These are phyloP conservation scores for Hipposideros larvatus DNA, from an alignment of 2,797 vertebrate species.

Conservation along the genomic window DNA sequence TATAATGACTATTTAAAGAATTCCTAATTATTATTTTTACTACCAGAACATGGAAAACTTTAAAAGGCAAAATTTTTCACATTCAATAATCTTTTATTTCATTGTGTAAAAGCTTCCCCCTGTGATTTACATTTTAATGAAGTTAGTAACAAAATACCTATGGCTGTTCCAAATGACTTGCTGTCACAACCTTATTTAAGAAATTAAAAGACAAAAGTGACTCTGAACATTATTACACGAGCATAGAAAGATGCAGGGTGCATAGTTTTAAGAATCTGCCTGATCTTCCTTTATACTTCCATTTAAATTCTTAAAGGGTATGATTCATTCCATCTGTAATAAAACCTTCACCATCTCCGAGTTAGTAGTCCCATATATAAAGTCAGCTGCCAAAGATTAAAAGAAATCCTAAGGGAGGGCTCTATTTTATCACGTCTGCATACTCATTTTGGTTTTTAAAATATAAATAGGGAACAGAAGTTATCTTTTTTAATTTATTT, in stretches of 20 bases:
- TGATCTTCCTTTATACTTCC: not conserved
- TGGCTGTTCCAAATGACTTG: not conserved
- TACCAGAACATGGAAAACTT: not conserved
- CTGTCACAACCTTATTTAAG: not conserved
- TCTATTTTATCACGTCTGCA: not conserved
- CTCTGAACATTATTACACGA: not conserved
- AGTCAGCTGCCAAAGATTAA: not conserved
- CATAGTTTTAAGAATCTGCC: not conserved
- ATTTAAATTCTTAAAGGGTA: not conserved
- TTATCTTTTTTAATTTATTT: not conserved
- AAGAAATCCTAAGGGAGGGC: not conserved
- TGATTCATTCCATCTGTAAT: not conserved
- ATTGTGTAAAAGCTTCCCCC: not conserved
- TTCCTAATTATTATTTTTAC: constrained; percentile 32
- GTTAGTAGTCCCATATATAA: not conserved
- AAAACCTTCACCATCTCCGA: not conserved
- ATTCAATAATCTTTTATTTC: not conserved
- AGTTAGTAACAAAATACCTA: not conserved
- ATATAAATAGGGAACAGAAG: not conserved
- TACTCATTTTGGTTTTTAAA: not conserved
- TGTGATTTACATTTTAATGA: constrained; percentile 54
- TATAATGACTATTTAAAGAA: constrained; percentile 23
- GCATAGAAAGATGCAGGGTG: not conserved
- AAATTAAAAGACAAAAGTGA: not conserved
- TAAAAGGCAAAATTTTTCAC: constrained; percentile 7